Base-by-base conservation (phyloP, 2,113 vertebrate species). In the Notiomystis cincta region DNA sequence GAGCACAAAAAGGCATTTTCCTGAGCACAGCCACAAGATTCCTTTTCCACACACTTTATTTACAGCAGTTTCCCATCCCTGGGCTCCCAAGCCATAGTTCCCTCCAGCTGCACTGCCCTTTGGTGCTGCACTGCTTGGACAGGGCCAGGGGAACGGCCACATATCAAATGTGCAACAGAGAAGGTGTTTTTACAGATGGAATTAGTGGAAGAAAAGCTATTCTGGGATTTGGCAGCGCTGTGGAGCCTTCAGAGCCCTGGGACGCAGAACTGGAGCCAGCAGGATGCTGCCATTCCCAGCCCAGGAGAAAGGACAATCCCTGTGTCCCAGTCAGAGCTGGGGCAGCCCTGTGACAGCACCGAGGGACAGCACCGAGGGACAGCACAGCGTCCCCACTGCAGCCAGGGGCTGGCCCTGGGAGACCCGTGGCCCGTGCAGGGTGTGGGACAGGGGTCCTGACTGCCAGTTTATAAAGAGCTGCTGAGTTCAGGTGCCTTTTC, bases 281-380 rank as follows among this genome's bases (percentile, higher is more conserved):
- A 64, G 44, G 54, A 54, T 9, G 6, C 78, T 72, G 67, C 44
- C 48, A 23, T 20, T n/a, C n/a, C 72, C 9, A 15, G 42, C 19
- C 24, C 72, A 69, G 33, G 28, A 60, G 66, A 51, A 73, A 64
- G 38, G 38, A 77, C 16, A 40, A 25, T 58, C 22, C 24, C 17
- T 1, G 0, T 17, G 54, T 38, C 56, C 1, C 1, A 6, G 14
- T 50, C 1, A 0, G 61, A 78, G 44, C 45, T 2, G 8, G 27
- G 50, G 44, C 17, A n/a, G 60, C 60, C 60, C 37, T 20, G 60
- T 5, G 60, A 31, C 40, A 64, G 28, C 38, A 8, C 38, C 28
- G 23, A 42, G 61, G 4, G 61, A 15, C 61, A 64, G 62, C 62
- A 5, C 2, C 4, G 0, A 33, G 45, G 18, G 18, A 18, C 53